A percentile compares a stretch with the other conserved stretches of the same genome.
These are phyloP conservation scores for Phasianus colchicus DNA, from an alignment of 2,113 vertebrate genomes.

Conservation along the genomic window DNA sequence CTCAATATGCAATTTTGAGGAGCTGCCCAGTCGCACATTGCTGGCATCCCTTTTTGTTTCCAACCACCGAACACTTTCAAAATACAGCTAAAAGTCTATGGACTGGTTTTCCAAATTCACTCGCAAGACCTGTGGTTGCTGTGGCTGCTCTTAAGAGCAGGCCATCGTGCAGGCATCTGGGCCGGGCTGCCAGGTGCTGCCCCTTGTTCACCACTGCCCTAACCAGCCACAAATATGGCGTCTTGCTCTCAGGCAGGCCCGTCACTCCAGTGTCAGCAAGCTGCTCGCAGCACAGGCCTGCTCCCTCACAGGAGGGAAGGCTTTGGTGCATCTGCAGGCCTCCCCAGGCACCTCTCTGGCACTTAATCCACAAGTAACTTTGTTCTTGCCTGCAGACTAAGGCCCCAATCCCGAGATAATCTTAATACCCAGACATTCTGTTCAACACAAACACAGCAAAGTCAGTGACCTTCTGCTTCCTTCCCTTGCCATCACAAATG, in stretches of 20 bases:
- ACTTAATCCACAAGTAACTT: neutral
- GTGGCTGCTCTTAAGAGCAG: neutral
- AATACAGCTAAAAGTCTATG: neutral
- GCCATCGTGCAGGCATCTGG: neutral
- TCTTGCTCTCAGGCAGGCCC: neutral
- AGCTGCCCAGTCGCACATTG: conserved; percentile 7
- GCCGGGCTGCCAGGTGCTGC: neutral
- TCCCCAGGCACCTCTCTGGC: neutral
- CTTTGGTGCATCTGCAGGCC: neutral
- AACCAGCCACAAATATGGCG: accelerated
- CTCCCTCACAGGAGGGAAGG: neutral
- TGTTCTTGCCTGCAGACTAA: neutral
- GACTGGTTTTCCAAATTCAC: neutral
- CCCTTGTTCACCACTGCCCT: neutral
- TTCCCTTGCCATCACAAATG: neutral
- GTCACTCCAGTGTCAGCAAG: neutral
- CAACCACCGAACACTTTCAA: conserved; percentile 9
- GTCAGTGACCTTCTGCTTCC: neutral
- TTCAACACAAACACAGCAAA: neutral
- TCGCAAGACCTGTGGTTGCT: neutral
- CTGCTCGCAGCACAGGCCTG: neutral
- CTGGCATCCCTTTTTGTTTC: conserved; percentile 4
- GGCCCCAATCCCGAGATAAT: neutral
- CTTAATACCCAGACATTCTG: neutral
- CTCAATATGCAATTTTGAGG: conserved; percentile 13